Evolutionary conservation across 1,140 invertebrate species (phyloP).

Genomic region (Rhagoletis zephyria): DNA sequence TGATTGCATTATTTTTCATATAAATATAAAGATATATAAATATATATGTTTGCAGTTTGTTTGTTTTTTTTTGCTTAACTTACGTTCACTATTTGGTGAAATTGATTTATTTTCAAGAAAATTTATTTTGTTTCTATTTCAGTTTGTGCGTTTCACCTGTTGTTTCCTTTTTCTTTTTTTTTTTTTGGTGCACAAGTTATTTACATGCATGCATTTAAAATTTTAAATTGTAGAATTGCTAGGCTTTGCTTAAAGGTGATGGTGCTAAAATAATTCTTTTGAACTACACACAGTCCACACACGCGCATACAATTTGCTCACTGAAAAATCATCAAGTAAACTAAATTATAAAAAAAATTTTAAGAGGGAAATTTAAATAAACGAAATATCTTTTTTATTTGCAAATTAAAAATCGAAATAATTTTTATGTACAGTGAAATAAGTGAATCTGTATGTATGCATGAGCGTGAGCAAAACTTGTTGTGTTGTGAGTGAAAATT

Average conservation of each 20-base stretch:
- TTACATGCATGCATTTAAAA: slow-evolving; percentile 10
- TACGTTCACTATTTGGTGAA: slow-evolving; percentile 8
- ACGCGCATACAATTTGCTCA: slow-evolving; percentile 42
- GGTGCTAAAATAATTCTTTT: slow-evolving; percentile 51
- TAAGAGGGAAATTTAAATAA: too few species aligned
- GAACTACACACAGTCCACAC: slow-evolving; percentile 44
- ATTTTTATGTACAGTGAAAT: not conserved
- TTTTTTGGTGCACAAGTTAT: not conserved
- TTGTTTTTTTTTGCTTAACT: not conserved
- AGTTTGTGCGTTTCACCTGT: not conserved
- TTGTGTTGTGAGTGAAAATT: not conserved
- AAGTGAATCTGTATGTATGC: not conserved
- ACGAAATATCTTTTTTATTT: too few species aligned
- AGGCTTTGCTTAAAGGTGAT: not conserved
- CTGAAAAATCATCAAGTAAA: not conserved
- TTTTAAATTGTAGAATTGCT: not conserved
- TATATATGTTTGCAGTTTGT: not conserved
- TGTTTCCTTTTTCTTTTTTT: not conserved
- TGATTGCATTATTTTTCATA: slow-evolving; percentile 25
- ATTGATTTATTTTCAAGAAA: not conserved
- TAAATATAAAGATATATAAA: slow-evolving; percentile 22
- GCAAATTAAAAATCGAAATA: slow-evolving; percentile 4
- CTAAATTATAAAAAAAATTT: not conserved
- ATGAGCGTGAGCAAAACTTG: not conserved
- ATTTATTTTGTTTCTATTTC: not conserved